Percentiles rank a stretch among this genome's conserved stretches.
phyloP scores from a whole-genome alignment of 2,797 vertebrate genomes.

The Phataginus tricuspis region DNA sequence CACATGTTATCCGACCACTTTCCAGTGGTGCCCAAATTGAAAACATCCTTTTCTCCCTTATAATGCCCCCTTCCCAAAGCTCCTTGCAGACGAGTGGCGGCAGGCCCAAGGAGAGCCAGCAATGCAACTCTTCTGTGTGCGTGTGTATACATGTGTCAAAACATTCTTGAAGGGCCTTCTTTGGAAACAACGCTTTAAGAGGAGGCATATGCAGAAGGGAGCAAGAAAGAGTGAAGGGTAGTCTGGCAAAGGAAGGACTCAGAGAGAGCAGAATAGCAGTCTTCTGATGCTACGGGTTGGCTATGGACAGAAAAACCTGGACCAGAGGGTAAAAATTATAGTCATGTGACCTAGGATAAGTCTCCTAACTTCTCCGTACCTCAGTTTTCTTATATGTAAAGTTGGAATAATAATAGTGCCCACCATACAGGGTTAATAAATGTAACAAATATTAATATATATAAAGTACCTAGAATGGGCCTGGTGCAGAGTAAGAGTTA shows the following conservation, averaged over 20 bases:
- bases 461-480: not conserved
- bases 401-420: not conserved
- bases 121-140: not conserved
- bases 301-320: not conserved
- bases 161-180: not conserved
- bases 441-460: not conserved
- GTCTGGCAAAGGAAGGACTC: not conserved
- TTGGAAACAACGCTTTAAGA: not conserved
- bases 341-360: not conserved
- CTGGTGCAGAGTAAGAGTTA: not conserved
- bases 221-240: not conserved
- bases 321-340: not conserved
- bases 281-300: not conserved
- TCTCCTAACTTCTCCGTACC: not conserved
- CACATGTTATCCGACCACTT: conserved; percentile 63
- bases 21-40: conserved; percentile 51
- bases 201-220: not conserved
- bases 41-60: conserved; percentile 58
- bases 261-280: not conserved
- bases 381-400: not conserved
- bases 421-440: not conserved
- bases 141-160: not conserved
- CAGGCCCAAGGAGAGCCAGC: not conserved
- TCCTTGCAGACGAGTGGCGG: not conserved
- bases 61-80: not conserved